Percentiles rank a stretch among this genome's conserved stretches.
Evolutionary conservation across 2,797 vertebrate genomes (phyloP).

Genomic region (Euthynnus affinis): DNA sequence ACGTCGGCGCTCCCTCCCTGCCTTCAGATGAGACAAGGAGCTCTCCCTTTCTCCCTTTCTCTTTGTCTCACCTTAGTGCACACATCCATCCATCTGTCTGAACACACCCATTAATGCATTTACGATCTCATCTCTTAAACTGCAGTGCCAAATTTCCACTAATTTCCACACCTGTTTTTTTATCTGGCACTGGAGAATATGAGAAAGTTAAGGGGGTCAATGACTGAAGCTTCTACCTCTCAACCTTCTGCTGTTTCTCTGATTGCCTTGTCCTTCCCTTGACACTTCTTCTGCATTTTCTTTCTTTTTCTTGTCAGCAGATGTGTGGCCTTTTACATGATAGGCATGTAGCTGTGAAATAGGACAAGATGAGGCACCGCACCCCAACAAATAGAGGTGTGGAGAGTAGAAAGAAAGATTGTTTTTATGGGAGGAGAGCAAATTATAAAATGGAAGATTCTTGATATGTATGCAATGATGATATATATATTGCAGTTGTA

Average conservation of each 20-base stretch:
- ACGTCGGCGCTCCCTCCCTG: neutral
- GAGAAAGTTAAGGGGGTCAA: neutral
- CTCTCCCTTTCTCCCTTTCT: neutral
- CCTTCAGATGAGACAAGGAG: neutral
- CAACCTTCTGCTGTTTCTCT: too few species aligned
- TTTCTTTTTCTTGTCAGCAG: neutral
- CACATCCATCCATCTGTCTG: conserved; percentile 50
- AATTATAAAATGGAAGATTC: conserved; percentile 2
- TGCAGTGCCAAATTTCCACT: neutral
- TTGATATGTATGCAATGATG: neutral
- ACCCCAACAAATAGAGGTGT: conserved; percentile 51
- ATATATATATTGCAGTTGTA: neutral
- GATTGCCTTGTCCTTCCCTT: conserved; percentile 11
- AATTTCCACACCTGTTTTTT: conserved; percentile 21
- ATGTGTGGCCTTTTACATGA: conserved; percentile 31
- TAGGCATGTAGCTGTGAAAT: conserved; percentile 60
- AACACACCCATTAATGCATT: conserved; percentile 39
- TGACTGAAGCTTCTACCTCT: neutral
- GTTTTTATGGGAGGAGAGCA: neutral
- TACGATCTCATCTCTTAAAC: conserved; percentile 16
- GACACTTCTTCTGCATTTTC: neutral
- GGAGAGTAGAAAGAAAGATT: neutral
- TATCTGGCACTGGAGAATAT: conserved; percentile 3
- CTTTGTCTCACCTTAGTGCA: conserved; percentile 56
- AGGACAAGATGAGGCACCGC: conserved; percentile 37